Evolutionary conservation across 2,888 invertebrate species (phyloP), one percentile per base, ranked within the genome.

Genomic region (Melinaea marsaeus): DNA sequence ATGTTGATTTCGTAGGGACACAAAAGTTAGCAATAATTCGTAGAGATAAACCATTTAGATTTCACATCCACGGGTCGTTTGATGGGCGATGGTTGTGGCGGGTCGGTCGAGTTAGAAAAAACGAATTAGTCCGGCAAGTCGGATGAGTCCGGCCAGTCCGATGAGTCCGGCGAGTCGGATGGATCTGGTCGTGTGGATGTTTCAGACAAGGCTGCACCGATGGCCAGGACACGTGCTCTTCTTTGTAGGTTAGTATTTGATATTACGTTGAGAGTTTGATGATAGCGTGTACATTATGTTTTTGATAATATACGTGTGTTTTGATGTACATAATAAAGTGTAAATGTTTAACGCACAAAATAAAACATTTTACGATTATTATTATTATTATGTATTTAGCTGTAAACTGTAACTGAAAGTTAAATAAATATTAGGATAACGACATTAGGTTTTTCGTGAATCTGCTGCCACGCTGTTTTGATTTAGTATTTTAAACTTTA

Each of bases 261-360:
- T 78, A 76, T 86, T 88, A 78, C 66, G 80, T 86, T 88, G 77
- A 77, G 81, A 68, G 81, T 88, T 87, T 78, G 83, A 79, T 85
- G 84, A 86, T 88, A 85, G 86, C 75, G 79, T 84, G 81, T 84
- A 83, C 73, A 84, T 86, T 88, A 81, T 81, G 83, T 86, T 88
- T 85, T 85, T 80, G 78, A 83, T 86, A 83, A 86, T 86, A 86
- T 87, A 87, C 81, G 87, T 89, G 88, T 88, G 85, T 87, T 88
- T 90, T 88, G 88, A 81, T 90, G 90, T 90, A 90, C 84, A 90
- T 90, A 90, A 87, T 90, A 89, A 90, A 81, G 84, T 88, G 86
- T 90, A 90, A 89, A 89, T 88, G 88, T 90, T 88, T 88, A 90
- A 90, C 90, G 90, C 90, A 90, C 90, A 90, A 90, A 79, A 65